Evolutionary conservation across 2,797 vertebrate genomes (phyloP), one percentile per base, ranked within the genome.

Genomic region (Silurus aristotelis): DNA sequence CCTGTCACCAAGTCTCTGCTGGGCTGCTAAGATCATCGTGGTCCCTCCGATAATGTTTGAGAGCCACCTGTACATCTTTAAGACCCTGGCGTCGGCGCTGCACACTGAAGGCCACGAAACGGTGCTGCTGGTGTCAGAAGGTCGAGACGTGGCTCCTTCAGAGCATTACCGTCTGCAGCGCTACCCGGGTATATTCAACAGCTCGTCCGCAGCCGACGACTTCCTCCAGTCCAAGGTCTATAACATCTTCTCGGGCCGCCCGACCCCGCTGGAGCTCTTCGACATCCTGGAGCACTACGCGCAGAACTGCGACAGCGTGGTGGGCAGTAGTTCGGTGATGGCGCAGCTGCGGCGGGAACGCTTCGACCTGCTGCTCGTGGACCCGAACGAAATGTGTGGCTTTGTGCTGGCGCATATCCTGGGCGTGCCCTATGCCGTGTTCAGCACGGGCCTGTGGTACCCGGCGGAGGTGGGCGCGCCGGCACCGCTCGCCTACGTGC

Each of bases 11-110:
- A 94, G 94, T 87, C 90, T 93, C 83, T 94, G 92, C 3, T 92
- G 93, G 96, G 96, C 97, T 78, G 97, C 97, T 90, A 99, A 99
- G 96, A 96, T 99, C 7, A 95, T 99, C 31, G 95, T 99, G 55
- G 97, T 99, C 90, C 98, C 98, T 88, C 98, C 98, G 93, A 98
- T 99, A 93, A 99, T 99, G 98, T 99, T 99, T 89, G 98, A 99
- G 94, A 99, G 98, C 88, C 98, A 99, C 93, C 95, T 99, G 87
- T 99, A 99, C 94, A 99, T 99, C 95, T 99, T 99, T 94, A 98
- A 99, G 94, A 98, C 97, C 5, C 92, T 99, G 90, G 98, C 98
- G 61, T 95, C 96, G 4, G 96, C 97, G 60, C 95, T 99, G 89
- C 96, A 97, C 1, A 93, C 96, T 80, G 96, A 97, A 87, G 98